phyloP scores from a whole-genome alignment of 2,113 vertebrate genomes.

The Crotophaga sulcirostris region DNA sequence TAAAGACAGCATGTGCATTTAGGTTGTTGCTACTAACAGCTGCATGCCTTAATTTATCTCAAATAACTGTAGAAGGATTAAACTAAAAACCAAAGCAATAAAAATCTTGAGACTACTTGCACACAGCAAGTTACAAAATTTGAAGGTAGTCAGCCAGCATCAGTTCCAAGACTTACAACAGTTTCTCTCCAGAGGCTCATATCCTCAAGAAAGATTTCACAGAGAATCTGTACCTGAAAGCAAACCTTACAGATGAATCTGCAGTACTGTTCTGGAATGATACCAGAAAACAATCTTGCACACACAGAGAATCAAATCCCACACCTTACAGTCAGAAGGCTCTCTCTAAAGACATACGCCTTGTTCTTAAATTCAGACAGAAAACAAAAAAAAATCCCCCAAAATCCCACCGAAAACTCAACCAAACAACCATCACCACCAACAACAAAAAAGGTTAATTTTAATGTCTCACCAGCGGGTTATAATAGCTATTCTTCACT shows the following conservation, averaged over 20 bases:
- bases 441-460: neutral
- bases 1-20: neutral
- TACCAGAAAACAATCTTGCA: neutral
- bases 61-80: neutral
- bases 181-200: neutral
- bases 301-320: neutral
- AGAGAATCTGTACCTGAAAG: neutral
- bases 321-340: neutral
- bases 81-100: neutral
- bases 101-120: neutral
- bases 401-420: neutral
- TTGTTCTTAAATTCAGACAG: neutral
- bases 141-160: neutral
- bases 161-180: neutral
- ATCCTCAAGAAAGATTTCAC: neutral
- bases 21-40: neutral
- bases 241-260: neutral
- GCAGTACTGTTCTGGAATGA: neutral
- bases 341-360: neutral
- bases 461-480: neutral
- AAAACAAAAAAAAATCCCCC: neutral
- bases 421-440: neutral
- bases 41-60: neutral
- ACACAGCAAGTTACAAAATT: neutral
- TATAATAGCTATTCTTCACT: slow-evolving; percentile 26